Conservation (phyloP, 2,888 invertebrate genomes). For the Chymomyza fuscimana region DNA sequence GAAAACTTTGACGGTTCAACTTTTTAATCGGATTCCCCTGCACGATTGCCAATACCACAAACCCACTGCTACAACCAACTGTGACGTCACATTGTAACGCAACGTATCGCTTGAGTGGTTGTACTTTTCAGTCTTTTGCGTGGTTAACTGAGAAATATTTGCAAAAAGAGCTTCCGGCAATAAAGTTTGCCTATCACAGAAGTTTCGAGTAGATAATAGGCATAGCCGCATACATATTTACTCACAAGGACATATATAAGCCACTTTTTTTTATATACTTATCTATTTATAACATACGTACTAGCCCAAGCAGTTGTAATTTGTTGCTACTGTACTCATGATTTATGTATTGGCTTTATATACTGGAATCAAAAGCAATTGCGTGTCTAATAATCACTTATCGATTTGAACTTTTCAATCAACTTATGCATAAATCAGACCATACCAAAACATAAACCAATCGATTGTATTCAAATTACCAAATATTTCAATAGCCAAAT, state of each 20-base stretch:
- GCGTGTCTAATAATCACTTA: background rate
- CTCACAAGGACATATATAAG: background rate
- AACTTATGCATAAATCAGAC: background rate
- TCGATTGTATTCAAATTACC: background rate
- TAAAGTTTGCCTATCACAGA: conserved; percentile 46
- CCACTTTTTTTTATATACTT: background rate
- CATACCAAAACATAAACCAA: background rate
- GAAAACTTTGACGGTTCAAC: conserved; percentile 66
- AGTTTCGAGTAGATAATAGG: conserved; percentile 36
- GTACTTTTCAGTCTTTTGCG: conserved; percentile 25
- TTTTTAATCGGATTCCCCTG: conserved; percentile 69
- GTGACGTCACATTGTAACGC: conserved; percentile 15
- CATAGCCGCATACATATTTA: background rate
- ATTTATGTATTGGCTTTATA: background rate
- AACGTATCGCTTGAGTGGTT: conserved; percentile 5
- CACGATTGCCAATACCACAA: conserved; percentile 60
- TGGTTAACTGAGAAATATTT: conserved; percentile 42
- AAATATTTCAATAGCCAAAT: background rate
- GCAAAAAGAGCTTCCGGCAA: conserved; percentile 45
- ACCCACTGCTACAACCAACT: conserved; percentile 35
- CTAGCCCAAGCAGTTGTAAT: background rate
- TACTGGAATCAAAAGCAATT: background rate
- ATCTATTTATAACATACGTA: background rate
- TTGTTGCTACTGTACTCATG: background rate
- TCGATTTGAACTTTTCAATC: background rate